Evolutionary conservation across 2,888 invertebrate genomes (phyloP).

Genomic region (Neoscelio sp.): DNA sequence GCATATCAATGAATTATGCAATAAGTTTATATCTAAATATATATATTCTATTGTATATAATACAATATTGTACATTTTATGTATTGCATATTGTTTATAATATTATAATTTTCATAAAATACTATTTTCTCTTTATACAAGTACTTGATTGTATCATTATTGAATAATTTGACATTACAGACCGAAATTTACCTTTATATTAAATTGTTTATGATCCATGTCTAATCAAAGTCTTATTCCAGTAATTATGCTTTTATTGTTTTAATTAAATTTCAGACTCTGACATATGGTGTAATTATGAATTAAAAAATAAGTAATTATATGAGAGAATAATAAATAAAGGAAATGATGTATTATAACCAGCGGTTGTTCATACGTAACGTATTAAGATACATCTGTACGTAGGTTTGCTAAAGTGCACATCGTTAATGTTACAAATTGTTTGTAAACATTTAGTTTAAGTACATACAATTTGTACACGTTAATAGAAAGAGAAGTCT

Average conservation of each 20-base stretch:
- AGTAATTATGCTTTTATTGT: neutral
- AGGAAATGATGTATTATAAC: constrained; percentile 37
- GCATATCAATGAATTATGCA: constrained; percentile 36
- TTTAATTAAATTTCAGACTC: constrained; percentile 1
- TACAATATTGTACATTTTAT: no score
- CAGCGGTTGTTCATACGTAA: constrained; percentile 32
- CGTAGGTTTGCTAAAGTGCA: constrained; percentile 18
- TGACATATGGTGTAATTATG: no score
- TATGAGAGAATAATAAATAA: neutral
- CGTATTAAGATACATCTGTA: constrained; percentile 22
- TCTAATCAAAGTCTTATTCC: neutral
- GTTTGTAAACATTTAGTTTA: constrained; percentile 37
- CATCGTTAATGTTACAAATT: constrained; percentile 37
- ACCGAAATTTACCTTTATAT: constrained; percentile 1
- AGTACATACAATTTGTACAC: constrained; percentile 42
- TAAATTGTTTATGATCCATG: neutral
- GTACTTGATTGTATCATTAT: no score
- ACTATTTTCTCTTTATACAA: no score
- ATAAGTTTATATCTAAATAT: constrained; percentile 29
- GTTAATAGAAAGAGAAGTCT: constrained; percentile 30
- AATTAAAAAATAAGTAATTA: no score
- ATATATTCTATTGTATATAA: no score
- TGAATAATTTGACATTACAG: no score
- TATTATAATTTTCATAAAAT: no score
- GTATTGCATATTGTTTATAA: no score